phyloP scores from a whole-genome alignment of 1,140 invertebrate genomes.

The Paraescarpia echinospica region DNA sequence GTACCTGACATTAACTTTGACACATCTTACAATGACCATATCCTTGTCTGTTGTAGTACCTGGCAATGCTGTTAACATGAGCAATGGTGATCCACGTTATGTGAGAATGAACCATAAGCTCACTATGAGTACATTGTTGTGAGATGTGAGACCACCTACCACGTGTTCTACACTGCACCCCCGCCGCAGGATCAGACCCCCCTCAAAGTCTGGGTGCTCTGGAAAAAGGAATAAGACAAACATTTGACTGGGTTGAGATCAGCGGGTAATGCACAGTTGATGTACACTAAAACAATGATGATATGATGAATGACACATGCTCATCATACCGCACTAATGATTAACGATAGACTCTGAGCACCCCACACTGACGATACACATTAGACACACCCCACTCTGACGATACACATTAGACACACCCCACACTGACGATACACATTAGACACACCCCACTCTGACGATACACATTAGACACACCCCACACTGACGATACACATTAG shows the following conservation, averaged over 20 bases:
- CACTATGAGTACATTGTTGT: background rate
- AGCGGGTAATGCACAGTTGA: background rate
- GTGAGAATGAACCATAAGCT: background rate
- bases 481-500: background rate
- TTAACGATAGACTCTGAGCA: background rate
- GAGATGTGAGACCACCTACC: constrained; percentile 43
- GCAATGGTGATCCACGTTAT: background rate
- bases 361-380: background rate
- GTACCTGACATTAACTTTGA: background rate
- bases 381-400: constrained; percentile 14
- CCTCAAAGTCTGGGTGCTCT: constrained; percentile 92
- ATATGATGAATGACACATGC: background rate
- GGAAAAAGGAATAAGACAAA: constrained; percentile 26
- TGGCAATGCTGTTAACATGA: background rate
- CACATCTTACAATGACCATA: background rate
- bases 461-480: background rate
- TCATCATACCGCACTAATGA: background rate
- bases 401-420: background rate
- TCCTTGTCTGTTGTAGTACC: background rate
- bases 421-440: background rate
- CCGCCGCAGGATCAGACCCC: constrained; percentile 87
- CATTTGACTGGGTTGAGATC: background rate
- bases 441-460: too few species aligned
- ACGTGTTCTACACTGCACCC: constrained; percentile 94
- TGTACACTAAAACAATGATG: background rate